Base-by-base conservation (phyloP, 2,888 invertebrate genomes). In the Torymus auratus region DNA sequence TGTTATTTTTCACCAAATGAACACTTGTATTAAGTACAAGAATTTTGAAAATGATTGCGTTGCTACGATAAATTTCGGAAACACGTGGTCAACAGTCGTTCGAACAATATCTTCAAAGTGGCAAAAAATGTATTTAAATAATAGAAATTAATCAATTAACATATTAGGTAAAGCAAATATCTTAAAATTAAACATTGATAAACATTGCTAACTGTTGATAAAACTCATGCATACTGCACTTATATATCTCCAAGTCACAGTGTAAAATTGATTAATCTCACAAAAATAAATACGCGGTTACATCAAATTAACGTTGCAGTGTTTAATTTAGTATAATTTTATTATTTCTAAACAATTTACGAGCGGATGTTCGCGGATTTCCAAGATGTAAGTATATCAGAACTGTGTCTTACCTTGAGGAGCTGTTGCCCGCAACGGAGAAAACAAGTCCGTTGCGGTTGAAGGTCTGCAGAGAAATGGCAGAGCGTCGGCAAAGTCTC, bases 361-460 rank as follows among this genome's bases (percentile, higher is more conserved):
- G 10, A 28, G 7, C 2, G 58, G 78, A 78, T 78, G 52, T 55
- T 10, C 14, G 1, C 55, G 67, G 78, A 78, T 41, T 78, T 72
- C 1, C 17, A n/a, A 2, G 13, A 50, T 2, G 0, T 52, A 20
- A 75, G 20, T 13, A 17, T 50, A 60, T 28, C 52, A 60, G 15
- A 15, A n/a, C 12, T 0, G 10, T 7, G 17, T 28, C 58, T 75
- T 60, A 75, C 75, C 75, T 41, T 7, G 41, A 41, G 41, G 41
- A n/a, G 2, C 17, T 62, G 10, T 20, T 11, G 7, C 13, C 23
- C n/a, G 7, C 2, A n/a, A 58, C 50, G 20, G 28, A 15, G 13
- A 13, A 15, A 52, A 60, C 0, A 58, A 68, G 20, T 68, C 67
- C 15, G 2, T 0, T 15, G 2, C 12, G 20, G 2, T 73, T 67